Base-by-base conservation (phyloP, 2,113 vertebrate species). In the Mesitornis unicolor region DNA sequence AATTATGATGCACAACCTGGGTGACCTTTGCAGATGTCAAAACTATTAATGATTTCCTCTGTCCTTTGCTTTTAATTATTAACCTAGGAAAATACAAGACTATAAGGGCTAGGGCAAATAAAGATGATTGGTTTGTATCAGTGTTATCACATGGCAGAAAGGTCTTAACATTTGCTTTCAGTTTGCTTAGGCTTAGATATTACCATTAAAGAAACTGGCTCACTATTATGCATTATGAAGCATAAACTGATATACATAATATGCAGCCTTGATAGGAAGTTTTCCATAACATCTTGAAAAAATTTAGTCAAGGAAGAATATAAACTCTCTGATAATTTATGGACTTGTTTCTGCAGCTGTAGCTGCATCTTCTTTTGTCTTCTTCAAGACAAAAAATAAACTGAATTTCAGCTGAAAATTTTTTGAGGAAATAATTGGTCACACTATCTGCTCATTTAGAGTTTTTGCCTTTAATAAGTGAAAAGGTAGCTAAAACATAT, bases 1-100 rank as follows among this genome's bases (percentile, higher is more conserved):
- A 78, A 81, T 94, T 87, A 53, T 53, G 57, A 64, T 78, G 83
- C 68, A 68, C 65, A 84, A 56, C 17, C 17, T 63, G 79, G 31
- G 53, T 95, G 92, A 97, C 92, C 71, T 96, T 93, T 94, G 60
- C 64, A 84, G 88, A 79, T 96, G 80, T 54, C 51, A 94, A 95
- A 96, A 81, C 82, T 81, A 94, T 93, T 91, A 96, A 93, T 82
- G 45, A 84, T 94, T 82, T 94, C 85, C 82, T 92, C 80, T 95
- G 68, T 71, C 79, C 94, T 96, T 84, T 89, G 26, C 75, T 92
- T 95, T 92, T 84, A 96, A 96, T 96, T 93, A 93, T 88, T 81
- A 63, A 82, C 89, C 61, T 67, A 89, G 51, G 1, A 60, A 51
- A 64, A 74, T 38, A 68, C 5, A 12, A n/a, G 75, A 22, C 88